Evolutionary conservation across 92 coral and sea anemone genomes (phyloP).

Genomic region (Pocillopora grandis): DNA sequence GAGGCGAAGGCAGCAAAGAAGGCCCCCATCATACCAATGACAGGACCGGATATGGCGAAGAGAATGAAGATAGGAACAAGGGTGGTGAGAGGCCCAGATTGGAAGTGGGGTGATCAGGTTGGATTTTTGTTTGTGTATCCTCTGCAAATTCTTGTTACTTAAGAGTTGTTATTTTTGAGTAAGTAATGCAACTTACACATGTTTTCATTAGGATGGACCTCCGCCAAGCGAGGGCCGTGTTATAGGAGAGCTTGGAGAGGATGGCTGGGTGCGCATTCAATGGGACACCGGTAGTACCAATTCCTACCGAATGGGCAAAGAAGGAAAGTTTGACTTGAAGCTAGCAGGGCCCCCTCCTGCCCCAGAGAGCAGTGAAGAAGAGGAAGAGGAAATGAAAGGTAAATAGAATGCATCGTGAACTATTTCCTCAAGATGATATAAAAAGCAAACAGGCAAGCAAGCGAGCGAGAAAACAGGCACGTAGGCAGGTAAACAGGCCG

Average conservation of each 20-base stretch:
- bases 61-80: constrained; percentile 89
- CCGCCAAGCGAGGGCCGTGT: constrained; percentile 99
- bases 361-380: constrained; percentile 99
- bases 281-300: constrained; percentile 99
- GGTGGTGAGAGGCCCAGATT: constrained; percentile 96
- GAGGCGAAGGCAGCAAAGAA: constrained; percentile 89
- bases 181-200: not conserved
- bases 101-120: constrained; percentile 99
- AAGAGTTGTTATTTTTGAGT: not conserved
- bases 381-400: constrained; percentile 96
- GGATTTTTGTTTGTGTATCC: no score
- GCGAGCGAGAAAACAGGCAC: no score
- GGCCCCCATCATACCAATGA: constrained; percentile 75
- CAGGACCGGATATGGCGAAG: constrained; percentile 95
- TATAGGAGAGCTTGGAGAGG: constrained; percentile 98
- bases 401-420: not conserved
- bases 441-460: no score
- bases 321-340: constrained; percentile 93
- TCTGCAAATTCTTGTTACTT: not conserved
- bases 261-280: constrained; percentile 99
- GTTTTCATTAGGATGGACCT: constrained; percentile 78
- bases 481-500: no score
- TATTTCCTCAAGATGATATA: not conserved
- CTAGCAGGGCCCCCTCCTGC: constrained; percentile 97
- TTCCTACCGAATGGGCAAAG: constrained; percentile 99